These are phyloP conservation scores for Corythornis vintsioides DNA, from an alignment of 2,113 vertebrate genomes.

Conservation along the genomic window DNA sequence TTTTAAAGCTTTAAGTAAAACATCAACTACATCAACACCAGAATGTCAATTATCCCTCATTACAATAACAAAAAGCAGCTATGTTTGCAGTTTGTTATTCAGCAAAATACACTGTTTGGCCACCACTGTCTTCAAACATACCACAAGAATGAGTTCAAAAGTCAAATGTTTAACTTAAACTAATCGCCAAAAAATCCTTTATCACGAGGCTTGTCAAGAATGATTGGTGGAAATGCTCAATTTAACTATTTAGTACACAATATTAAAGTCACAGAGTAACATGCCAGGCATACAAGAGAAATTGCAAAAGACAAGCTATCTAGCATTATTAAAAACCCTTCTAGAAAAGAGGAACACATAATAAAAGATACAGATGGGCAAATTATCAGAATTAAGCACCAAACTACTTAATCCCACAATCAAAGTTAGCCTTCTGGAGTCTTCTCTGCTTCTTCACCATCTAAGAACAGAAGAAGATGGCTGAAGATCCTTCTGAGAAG, in stretches of 20 bases:
- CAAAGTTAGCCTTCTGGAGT: background rate
- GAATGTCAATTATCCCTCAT: slow-evolving; percentile 45
- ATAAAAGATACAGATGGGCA: background rate
- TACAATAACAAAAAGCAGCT: slow-evolving; percentile 56
- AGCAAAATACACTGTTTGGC: slow-evolving; percentile 37
- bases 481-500: background rate
- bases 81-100: slow-evolving; percentile 42
- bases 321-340: background rate
- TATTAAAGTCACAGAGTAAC: background rate
- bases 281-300: background rate
- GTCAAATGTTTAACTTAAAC: slow-evolving; percentile 55
- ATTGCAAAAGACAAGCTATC: background rate
- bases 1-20: slow-evolving; percentile 47
- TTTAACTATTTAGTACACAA: background rate
- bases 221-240: slow-evolving; percentile 26
- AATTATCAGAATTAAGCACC: background rate
- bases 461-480: background rate
- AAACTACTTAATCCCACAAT: background rate
- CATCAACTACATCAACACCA: slow-evolving; percentile 3
- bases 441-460: background rate
- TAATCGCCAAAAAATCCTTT: slow-evolving; percentile 29
- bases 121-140: slow-evolving; percentile 44
- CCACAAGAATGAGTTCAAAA: slow-evolving; percentile 64
- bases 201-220: slow-evolving; percentile 37
- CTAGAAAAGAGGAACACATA: background rate